Evolutionary conservation across 2,113 vertebrate species (phyloP).

Genomic region (Camarhynchus parvulus): DNA sequence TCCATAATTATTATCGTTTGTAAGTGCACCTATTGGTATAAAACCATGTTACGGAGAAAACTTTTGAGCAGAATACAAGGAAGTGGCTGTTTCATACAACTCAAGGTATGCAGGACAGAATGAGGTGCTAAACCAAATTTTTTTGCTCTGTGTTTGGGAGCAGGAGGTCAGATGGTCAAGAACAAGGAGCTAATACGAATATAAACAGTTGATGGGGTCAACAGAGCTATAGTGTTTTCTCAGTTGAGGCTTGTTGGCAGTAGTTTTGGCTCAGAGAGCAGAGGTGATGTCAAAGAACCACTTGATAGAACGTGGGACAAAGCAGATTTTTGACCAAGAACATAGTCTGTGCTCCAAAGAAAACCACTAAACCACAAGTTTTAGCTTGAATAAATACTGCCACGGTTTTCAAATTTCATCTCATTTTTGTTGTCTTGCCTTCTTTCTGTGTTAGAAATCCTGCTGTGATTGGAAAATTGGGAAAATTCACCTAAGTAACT

Average conservation of each 20-base stretch:
- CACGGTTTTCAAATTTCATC: not conserved
- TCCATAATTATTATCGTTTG: not conserved
- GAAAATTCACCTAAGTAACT: not conserved
- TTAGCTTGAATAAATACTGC: not conserved
- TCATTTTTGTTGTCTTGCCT: not conserved
- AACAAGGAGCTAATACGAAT: not conserved
- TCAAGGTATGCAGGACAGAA: not conserved
- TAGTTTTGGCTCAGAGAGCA: conserved; percentile 14
- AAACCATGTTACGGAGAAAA: not conserved
- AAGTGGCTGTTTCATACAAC: not conserved
- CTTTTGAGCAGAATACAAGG: not conserved
- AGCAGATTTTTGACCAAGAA: not conserved
- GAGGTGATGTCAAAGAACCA: conserved; percentile 8
- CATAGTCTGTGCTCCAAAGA: not conserved
- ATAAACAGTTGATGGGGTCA: conserved; percentile 7
- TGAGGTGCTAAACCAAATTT: not conserved
- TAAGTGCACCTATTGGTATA: not conserved
- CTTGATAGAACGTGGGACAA: not conserved
- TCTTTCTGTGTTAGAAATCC: not conserved
- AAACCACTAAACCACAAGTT: not conserved
- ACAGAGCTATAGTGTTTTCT: not conserved
- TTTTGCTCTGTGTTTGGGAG: not conserved
- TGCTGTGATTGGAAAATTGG: not conserved
- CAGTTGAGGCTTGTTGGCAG: conserved; percentile 4
- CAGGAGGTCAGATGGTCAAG: not conserved